These are phyloP conservation scores for Saguinus oedipus DNA, from an alignment of 2,797 vertebrate genomes.

Conservation along the genomic window DNA sequence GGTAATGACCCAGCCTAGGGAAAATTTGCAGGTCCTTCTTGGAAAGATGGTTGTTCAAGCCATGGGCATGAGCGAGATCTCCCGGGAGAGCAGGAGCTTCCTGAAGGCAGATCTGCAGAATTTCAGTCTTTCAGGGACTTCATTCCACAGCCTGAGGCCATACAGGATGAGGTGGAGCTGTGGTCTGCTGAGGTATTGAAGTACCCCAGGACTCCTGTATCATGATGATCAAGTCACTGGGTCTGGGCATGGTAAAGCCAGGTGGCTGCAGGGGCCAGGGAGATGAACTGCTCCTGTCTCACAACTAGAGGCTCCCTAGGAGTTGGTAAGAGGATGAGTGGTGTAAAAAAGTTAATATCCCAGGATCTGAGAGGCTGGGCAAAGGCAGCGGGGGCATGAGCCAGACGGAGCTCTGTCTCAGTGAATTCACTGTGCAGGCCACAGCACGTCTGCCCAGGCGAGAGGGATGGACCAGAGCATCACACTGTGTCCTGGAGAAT, in stretches of 20 bases:
- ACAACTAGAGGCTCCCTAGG: not conserved
- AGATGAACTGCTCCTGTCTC: not conserved
- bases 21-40: not conserved
- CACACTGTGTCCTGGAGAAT: not conserved
- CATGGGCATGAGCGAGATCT: not conserved
- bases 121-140: not conserved
- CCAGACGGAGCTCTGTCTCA: not conserved
- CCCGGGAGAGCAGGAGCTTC: not conserved
- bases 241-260: not conserved
- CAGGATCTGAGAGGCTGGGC: not conserved
- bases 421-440: not conserved
- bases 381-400: not conserved
- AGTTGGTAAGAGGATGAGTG: not conserved
- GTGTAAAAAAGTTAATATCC: not conserved
- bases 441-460: not conserved
- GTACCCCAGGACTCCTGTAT: not conserved
- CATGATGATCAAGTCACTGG: not conserved
- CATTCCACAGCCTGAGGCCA: not conserved
- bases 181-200: not conserved
- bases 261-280: rapidly evolving
- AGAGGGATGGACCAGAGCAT: not conserved
- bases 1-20: not conserved
- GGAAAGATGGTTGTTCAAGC: not conserved
- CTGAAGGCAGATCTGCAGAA: not conserved
- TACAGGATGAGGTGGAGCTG: not conserved